Conservation (phyloP, 2,888 invertebrate genomes). For the Drosophila macrothrix region DNA sequence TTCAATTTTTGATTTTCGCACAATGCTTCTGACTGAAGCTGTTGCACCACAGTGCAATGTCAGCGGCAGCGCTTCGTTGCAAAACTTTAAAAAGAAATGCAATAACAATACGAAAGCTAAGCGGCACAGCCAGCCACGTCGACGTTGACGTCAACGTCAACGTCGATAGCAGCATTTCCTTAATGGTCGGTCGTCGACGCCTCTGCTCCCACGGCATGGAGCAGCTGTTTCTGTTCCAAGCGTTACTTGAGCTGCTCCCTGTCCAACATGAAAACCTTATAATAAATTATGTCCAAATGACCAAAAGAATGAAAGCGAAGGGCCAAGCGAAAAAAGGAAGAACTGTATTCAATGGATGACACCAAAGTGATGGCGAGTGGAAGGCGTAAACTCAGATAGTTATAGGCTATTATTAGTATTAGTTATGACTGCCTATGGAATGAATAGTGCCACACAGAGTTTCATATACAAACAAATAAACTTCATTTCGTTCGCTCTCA, state of each 20-base stretch:
- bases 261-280: conserved; percentile 58
- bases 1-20: not conserved
- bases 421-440: not conserved
- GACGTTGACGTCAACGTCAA: conserved; percentile 5
- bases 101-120: conserved; percentile 25
- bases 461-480: not conserved
- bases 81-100: conserved; percentile 30
- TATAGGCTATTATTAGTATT: not conserved
- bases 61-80: conserved; percentile 7
- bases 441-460: not conserved
- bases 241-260: conserved; percentile 43
- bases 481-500: not conserved
- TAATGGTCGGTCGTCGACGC: conserved; percentile 24
- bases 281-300: conserved; percentile 67
- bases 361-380: not conserved
- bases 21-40: not conserved
- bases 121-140: conserved; percentile 11
- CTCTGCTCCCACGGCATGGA: not conserved
- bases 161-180: conserved; percentile 26
- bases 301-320: conserved; percentile 28
- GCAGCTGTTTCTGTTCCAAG: conserved; percentile 15
- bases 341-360: not conserved
- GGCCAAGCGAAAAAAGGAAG: not conserved
- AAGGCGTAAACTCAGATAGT: not conserved
- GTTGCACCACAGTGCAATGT: conserved; percentile 4